Percentiles rank a stretch among this genome's conserved stretches.
Conservation (phyloP, 2,888 invertebrate species). For the Leptothorax acervorum region DNA sequence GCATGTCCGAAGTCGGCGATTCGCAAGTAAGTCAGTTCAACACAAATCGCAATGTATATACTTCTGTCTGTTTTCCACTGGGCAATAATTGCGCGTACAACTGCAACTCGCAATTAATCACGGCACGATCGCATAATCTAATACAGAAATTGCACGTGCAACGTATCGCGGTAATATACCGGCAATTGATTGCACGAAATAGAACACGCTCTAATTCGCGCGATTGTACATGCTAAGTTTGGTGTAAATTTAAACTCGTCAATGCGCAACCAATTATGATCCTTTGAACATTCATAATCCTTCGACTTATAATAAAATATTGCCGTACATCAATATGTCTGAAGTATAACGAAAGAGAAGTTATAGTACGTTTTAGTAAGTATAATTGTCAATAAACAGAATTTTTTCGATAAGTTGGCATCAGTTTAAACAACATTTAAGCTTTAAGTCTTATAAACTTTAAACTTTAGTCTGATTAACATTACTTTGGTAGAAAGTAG, state of each 20-base stretch:
- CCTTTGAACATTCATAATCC: not conserved
- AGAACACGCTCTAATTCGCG: conserved; percentile 50
- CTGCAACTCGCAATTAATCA: conserved; percentile 52
- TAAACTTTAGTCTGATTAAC: not conserved
- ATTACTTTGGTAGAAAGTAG: conserved; percentile 3
- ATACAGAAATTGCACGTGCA: conserved; percentile 53
- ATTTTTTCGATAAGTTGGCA: not conserved
- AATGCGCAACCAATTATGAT: conserved; percentile 11
- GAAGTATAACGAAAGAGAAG: not conserved
- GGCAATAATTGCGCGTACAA: conserved; percentile 39
- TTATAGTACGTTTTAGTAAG: too few relatives aligned
- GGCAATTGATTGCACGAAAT: conserved; percentile 53
- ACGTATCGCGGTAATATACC: conserved; percentile 51
- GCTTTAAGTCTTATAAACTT: not conserved
- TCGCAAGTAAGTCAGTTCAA: conserved; percentile 43
- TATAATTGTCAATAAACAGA: not conserved
- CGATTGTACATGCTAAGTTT: conserved; percentile 34
- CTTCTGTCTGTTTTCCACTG: conserved; percentile 32
- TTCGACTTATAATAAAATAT: conserved; percentile 2
- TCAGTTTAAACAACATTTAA: conserved; percentile 11
- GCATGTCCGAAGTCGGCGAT: conserved; percentile 53
- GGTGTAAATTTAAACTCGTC: conserved; percentile 42
- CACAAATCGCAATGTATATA: conserved; percentile 5
- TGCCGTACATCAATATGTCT: not conserved
- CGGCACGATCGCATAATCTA: conserved; percentile 47